phyloP scores from a whole-genome alignment of 2,888 invertebrate species.

The Rhamnusium bicolor region DNA sequence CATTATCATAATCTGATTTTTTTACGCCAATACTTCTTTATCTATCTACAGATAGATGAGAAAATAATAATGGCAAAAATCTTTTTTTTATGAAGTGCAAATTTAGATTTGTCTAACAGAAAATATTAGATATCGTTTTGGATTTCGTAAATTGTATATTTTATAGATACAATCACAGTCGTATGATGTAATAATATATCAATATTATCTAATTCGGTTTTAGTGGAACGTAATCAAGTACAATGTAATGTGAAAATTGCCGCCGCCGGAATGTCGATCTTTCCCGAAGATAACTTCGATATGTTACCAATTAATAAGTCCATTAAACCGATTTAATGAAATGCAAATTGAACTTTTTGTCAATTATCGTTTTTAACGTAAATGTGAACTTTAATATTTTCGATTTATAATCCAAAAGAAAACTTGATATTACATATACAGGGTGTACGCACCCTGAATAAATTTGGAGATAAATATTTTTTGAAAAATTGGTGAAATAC shows the following conservation, averaged over 20 bases:
- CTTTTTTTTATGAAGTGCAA: too few species aligned
- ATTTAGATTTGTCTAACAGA: too few species aligned
- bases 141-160: too few species aligned
- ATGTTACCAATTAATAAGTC: not conserved
- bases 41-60: too few species aligned
- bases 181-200: not conserved
- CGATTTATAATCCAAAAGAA: not conserved
- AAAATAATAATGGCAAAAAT: too few species aligned
- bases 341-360: slow-evolving; percentile 3
- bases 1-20: too few species aligned
- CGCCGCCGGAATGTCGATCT: not conserved
- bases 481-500: too few species aligned
- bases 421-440: too few species aligned
- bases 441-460: too few species aligned
- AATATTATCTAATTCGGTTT: not conserved
- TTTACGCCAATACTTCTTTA: too few species aligned
- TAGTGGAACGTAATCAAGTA: not conserved
- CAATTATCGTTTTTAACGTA: not conserved
- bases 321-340: slow-evolving; percentile 6
- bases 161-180: not conserved
- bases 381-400: slow-evolving; percentile 1
- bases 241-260: not conserved
- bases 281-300: not conserved
- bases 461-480: too few species aligned
- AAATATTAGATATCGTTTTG: too few species aligned